A percentile compares a stretch with the other conserved stretches of the same genome.
Conservation (phyloP, 64 coral and sea anemone species). For the Montipora capricornis region DNA sequence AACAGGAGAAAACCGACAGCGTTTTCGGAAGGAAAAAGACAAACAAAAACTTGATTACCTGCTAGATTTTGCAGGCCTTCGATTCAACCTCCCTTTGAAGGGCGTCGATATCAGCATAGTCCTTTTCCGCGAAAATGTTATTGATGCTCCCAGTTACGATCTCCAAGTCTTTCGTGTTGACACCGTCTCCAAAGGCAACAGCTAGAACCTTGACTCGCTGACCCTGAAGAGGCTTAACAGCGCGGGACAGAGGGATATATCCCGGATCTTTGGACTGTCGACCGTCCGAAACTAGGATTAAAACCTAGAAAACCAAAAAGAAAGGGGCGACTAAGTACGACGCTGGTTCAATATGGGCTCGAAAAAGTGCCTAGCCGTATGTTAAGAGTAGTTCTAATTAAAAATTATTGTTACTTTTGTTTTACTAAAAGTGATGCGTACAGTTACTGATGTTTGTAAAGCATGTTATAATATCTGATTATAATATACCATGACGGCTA, state of each 20-base stretch:
- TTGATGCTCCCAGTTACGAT: constrained; percentile 67
- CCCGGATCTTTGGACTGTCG: constrained; percentile 77
- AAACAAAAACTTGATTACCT: not conserved
- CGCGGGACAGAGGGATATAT: constrained; percentile 26
- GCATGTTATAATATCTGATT: too few relatives aligned
- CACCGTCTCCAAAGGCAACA: constrained; percentile 76
- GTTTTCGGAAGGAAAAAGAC: too few relatives aligned
- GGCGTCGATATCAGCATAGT: constrained; percentile 71
- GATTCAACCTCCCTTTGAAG: constrained; percentile 75
- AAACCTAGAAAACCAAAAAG: constrained; percentile 36
- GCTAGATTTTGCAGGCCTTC: constrained; percentile 67
- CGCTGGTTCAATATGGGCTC: too few relatives aligned
- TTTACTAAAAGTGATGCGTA: too few relatives aligned
- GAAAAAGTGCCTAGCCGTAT: too few relatives aligned
- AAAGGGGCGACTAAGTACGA: not conserved
- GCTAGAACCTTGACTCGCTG: constrained; percentile 74
- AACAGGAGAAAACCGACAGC: too few relatives aligned
- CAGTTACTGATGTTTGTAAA: too few relatives aligned
- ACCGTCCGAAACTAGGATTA: constrained; percentile 87
- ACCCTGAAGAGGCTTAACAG: constrained; percentile 67
- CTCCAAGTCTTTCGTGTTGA: constrained; percentile 72
- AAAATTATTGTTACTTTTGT: too few relatives aligned
- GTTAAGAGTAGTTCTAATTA: too few relatives aligned
- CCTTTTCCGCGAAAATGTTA: constrained; percentile 64
- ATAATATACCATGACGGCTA: too few relatives aligned